A percentile compares a stretch with the other conserved stretches of the same genome.
Evolutionary conservation across 2,888 invertebrate genomes (phyloP).

Genomic region (Tetheella fluctuosa): DNA sequence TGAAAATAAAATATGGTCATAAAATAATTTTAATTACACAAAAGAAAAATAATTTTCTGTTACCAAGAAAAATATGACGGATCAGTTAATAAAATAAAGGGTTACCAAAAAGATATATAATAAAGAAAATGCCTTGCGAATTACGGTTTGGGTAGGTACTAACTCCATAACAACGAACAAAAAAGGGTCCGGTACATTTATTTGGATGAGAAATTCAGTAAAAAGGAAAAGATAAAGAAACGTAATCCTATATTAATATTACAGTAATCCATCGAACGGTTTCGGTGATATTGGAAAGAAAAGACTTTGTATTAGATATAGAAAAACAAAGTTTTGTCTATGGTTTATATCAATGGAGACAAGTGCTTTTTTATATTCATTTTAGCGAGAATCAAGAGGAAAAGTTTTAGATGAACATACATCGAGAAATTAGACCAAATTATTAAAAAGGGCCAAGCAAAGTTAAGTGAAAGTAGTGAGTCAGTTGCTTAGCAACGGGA

Average conservation of each 20-base stretch:
- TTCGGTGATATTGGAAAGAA: conserved; percentile 1
- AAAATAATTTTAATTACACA: too few relatives aligned
- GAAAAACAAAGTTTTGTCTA: neutral
- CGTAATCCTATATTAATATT: conserved; percentile 7
- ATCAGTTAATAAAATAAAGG: neutral
- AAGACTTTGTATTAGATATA: conserved; percentile 3
- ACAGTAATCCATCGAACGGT: conserved; percentile 4
- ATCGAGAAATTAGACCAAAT: too few relatives aligned
- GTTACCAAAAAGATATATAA: neutral
- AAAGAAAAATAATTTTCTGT: too few relatives aligned
- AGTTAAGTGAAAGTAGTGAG: too few relatives aligned
- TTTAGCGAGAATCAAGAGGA: too few relatives aligned
- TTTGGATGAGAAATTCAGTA: neutral
- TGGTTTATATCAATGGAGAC: neutral
- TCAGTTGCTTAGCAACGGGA: too few relatives aligned
- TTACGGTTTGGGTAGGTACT: neutral
- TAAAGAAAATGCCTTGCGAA: neutral
- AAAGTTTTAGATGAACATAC: too few relatives aligned
- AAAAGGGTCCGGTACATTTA: conserved; percentile 9
- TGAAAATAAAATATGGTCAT: too few relatives aligned
- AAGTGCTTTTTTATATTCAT: too few relatives aligned
- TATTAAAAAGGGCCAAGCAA: too few relatives aligned
- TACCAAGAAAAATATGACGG: neutral
- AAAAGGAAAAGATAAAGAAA: conserved; percentile 10
- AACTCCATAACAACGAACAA: neutral